phyloP scores from a whole-genome alignment of 1,140 invertebrate species.

The Pemphigus obesinymphae region DNA sequence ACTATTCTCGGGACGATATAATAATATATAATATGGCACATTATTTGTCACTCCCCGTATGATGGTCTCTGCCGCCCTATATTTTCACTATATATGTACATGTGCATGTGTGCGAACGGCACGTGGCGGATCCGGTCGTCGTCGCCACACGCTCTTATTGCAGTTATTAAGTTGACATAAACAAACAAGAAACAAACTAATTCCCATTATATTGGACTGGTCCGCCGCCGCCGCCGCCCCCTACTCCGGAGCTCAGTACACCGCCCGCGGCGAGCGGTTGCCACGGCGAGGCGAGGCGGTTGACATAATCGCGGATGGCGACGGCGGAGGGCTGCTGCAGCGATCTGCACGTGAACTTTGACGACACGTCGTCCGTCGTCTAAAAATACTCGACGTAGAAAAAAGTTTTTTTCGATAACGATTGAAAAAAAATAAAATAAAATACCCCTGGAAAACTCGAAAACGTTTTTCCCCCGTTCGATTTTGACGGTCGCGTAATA shows the following conservation, averaged over 20 bases:
- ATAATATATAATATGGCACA: no score
- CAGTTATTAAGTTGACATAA: slow-evolving; percentile 41
- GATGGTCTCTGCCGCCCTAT: background rate
- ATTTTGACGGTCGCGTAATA: no score
- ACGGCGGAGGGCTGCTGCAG: no score
- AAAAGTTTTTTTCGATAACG: no score
- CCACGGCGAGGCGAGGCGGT: background rate
- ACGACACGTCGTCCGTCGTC: no score
- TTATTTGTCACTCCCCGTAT: slow-evolving; percentile 15
- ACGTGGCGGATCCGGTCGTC: slow-evolving; percentile 21
- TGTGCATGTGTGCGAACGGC: background rate
- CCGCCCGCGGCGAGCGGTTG: background rate
- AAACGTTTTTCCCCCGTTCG: no score
- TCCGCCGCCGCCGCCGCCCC: background rate
- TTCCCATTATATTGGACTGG: slow-evolving; percentile 37
- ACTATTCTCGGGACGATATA: no score
- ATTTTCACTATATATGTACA: background rate
- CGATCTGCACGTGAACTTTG: background rate
- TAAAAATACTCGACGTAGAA: no score
- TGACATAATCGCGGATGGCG: no score
- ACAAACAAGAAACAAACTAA: slow-evolving; percentile 40
- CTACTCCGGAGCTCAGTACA: no score
- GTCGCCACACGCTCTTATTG: slow-evolving; percentile 11
- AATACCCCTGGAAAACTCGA: no score
- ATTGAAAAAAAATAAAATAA: no score